phyloP scores from a whole-genome alignment of 2,797 vertebrate genomes.

The Adelosebastes latens region DNA sequence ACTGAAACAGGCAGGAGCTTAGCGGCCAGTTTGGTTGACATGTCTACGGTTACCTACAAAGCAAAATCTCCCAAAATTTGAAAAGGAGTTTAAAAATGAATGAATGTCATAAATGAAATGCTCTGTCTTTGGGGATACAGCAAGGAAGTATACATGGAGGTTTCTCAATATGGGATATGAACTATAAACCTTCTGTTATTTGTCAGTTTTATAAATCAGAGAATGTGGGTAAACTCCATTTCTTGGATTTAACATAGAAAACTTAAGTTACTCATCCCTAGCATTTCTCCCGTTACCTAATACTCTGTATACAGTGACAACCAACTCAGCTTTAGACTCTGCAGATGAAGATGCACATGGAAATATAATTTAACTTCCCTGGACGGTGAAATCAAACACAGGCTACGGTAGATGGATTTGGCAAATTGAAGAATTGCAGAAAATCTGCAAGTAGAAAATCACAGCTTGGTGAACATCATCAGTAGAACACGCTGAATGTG shows the following conservation, averaged over 20 bases:
- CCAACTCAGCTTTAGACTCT: slow-evolving; percentile 51
- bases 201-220: slow-evolving; percentile 6
- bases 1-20: slow-evolving; percentile 11
- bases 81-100: slow-evolving; percentile 41
- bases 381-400: slow-evolving; percentile 28
- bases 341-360: slow-evolving; percentile 20
- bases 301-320: slow-evolving; percentile 62
- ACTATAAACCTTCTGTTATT: slow-evolving; percentile 21
- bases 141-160: slow-evolving; percentile 6
- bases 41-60: slow-evolving; percentile 35
- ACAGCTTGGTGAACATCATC: slow-evolving; percentile 41
- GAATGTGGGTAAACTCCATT: slow-evolving; percentile 5
- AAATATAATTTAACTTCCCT: slow-evolving; percentile 24
- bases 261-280: slow-evolving; percentile 7
- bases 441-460: slow-evolving; percentile 71
- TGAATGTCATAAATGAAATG: slow-evolving; percentile 30
- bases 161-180: slow-evolving; percentile 19
- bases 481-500: not conserved
- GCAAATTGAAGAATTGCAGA: slow-evolving; percentile 70
- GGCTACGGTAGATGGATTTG: slow-evolving; percentile 28
- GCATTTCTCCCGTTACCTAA: not conserved
- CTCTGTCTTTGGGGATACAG: slow-evolving; percentile 18
- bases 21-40: slow-evolving; percentile 1
- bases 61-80: slow-evolving; percentile 28
- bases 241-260: slow-evolving; percentile 20